A percentile compares a stretch with the other conserved stretches of the same genome.
Evolutionary conservation across 2,888 invertebrate genomes (phyloP).

Genomic region (Philopedon plagiatum): DNA sequence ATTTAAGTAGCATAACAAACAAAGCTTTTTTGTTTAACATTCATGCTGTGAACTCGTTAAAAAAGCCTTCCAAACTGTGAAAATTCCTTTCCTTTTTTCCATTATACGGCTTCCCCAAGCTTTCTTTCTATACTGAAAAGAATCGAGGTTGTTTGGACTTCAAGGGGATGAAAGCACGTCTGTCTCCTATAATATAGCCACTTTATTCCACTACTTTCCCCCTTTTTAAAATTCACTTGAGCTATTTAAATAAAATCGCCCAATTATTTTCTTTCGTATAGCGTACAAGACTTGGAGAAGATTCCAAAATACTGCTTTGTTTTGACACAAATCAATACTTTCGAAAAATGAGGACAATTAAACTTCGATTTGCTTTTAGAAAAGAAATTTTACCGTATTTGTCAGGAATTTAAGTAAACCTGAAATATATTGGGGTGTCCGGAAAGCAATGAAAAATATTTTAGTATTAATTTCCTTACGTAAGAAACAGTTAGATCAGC

Average conservation of each 20-base stretch:
- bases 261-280: conserved; percentile 43
- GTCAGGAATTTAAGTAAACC: too few relatives aligned
- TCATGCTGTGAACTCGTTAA: conserved; percentile 32
- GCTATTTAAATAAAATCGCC: conserved; percentile 44
- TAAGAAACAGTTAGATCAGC: too few relatives aligned
- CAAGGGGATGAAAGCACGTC: conserved; percentile 43
- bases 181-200: conserved; percentile 43
- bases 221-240: conserved; percentile 43
- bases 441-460: too few relatives aligned
- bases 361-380: neutral
- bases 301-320: conserved; percentile 9
- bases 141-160: conserved; percentile 44
- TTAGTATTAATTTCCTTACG: too few relatives aligned
- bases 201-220: conserved; percentile 45
- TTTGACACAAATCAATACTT: conserved; percentile 10
- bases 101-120: conserved; percentile 31
- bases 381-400: too few relatives aligned
- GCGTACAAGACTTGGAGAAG: neutral
- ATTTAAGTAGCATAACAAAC: conserved; percentile 17
- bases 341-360: neutral
- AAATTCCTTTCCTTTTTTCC: conserved; percentile 20
- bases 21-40: conserved; percentile 30
- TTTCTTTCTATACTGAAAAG: conserved; percentile 33
- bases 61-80: conserved; percentile 2
- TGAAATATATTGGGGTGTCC: too few relatives aligned